These are phyloP conservation scores for Dreissena polymorpha DNA, from an alignment of 1,140 invertebrate genomes.

Conservation along the genomic window DNA sequence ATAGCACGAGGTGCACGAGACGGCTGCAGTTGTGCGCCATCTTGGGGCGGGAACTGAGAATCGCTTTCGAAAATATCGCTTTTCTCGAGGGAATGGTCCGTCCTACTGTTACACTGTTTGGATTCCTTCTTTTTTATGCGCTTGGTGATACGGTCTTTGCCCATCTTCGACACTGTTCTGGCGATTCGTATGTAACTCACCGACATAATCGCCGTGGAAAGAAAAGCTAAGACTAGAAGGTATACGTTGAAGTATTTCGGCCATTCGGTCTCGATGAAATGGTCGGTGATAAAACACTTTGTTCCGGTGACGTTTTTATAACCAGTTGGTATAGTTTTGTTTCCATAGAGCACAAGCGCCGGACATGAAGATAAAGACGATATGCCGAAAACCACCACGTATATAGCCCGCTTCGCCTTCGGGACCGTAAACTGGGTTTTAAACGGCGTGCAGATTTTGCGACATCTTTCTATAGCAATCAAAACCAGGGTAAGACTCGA, in stretches of 20 bases:
- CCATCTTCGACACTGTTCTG: slow-evolving; percentile 46
- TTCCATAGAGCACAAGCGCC: slow-evolving; percentile 38
- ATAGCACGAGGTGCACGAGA: not conserved
- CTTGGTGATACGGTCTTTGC: slow-evolving; percentile 21
- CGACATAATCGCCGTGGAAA: slow-evolving; percentile 27
- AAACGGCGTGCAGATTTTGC: slow-evolving; percentile 66
- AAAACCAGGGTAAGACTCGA: slow-evolving; percentile 66
- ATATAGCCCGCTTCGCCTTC: slow-evolving; percentile 36
- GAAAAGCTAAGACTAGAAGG: slow-evolving; percentile 33
- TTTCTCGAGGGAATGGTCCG: not conserved
- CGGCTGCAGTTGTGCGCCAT: not conserved
- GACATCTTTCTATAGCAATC: slow-evolving; percentile 68
- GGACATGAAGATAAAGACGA: slow-evolving; percentile 24
- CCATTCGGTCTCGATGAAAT: slow-evolving; percentile 10
- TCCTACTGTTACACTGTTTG: slow-evolving; percentile 6
- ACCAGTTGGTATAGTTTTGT: slow-evolving; percentile 25
- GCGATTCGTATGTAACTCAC: slow-evolving; percentile 34
- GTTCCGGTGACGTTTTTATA: slow-evolving; percentile 3
- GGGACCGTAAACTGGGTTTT: slow-evolving; percentile 60
- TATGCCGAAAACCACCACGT: slow-evolving; percentile 22
- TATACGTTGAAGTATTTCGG: slow-evolving; percentile 46
- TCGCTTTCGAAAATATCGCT: slow-evolving; percentile 1
- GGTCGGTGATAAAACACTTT: slow-evolving; percentile 39
- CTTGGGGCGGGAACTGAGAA: not conserved
- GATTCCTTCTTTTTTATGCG: slow-evolving; percentile 6